phyloP scores from a whole-genome alignment of 2,888 invertebrate species.

The Drosophila eohydei region DNA sequence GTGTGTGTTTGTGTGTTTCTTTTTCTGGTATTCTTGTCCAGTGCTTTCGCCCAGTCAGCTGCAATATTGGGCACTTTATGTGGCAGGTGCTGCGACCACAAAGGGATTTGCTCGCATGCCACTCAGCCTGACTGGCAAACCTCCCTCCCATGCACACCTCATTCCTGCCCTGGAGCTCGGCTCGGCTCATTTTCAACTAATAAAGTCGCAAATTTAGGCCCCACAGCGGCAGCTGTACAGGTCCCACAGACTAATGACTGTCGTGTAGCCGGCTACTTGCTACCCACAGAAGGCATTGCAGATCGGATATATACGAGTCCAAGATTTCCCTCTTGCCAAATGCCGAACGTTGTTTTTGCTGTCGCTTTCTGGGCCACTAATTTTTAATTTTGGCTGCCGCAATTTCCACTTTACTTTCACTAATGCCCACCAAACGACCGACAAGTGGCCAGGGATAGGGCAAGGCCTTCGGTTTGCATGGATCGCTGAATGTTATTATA shows the following conservation, averaged over 20 bases:
- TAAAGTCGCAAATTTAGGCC: slow-evolving; percentile 70
- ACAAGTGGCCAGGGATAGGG: slow-evolving; percentile 19
- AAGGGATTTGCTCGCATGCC: slow-evolving; percentile 51
- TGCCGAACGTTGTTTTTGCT: slow-evolving; percentile 14
- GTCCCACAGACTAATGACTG: slow-evolving; percentile 44
- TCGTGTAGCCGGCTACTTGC: slow-evolving; percentile 52
- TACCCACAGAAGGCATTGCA: slow-evolving; percentile 17
- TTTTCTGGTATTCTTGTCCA: slow-evolving; percentile 58
- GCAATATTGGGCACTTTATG: slow-evolving; percentile 46
- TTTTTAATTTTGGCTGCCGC: slow-evolving; percentile 45
- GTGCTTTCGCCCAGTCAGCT: slow-evolving; percentile 60
- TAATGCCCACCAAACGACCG: slow-evolving; percentile 24
- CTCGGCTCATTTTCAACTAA: slow-evolving; percentile 60
- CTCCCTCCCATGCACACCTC: neutral
- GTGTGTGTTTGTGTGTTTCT: slow-evolving; percentile 1
- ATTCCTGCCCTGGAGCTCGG: neutral
- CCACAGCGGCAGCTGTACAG: slow-evolving; percentile 27
- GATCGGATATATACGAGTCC: slow-evolving; percentile 9
- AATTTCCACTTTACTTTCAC: slow-evolving; percentile 67
- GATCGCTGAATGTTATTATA: slow-evolving; percentile 27
- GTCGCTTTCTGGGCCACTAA: slow-evolving; percentile 59
- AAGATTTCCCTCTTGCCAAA: slow-evolving; percentile 10
- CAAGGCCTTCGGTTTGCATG: slow-evolving; percentile 37
- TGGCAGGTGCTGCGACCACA: slow-evolving; percentile 42
- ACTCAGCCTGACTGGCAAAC: neutral